These are phyloP conservation scores for Corvus moneduloides DNA, from an alignment of 2,113 vertebrate genomes.

Conservation along the genomic window DNA sequence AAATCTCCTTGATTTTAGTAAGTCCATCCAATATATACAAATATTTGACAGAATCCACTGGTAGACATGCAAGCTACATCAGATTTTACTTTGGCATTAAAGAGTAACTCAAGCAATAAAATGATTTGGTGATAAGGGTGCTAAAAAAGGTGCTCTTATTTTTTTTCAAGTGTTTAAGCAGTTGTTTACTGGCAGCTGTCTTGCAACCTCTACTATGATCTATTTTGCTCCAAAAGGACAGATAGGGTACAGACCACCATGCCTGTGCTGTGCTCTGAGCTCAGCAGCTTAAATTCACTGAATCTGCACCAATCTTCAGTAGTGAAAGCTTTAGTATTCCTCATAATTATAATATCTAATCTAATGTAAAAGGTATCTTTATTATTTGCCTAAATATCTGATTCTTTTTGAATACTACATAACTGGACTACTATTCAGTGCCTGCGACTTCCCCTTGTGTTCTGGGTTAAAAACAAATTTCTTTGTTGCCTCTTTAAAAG, in stretches of 20 bases:
- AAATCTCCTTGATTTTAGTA: background rate
- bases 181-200: background rate
- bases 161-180: background rate
- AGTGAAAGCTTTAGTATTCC: background rate
- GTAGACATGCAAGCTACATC: background rate
- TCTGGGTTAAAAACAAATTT: background rate
- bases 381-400: background rate
- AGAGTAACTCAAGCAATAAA: background rate
- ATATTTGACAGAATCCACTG: background rate
- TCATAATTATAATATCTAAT: background rate
- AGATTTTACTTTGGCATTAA: background rate
- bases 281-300: background rate
- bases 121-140: background rate
- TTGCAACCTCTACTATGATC: background rate
- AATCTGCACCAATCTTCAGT: background rate
- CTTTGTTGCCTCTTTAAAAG: background rate
- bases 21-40: background rate
- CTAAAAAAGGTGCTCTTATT: background rate
- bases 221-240: background rate
- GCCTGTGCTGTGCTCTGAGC: background rate
- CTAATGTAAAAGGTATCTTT: background rate
- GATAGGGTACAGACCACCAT: background rate
- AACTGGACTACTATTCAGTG: background rate
- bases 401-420: background rate
- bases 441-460: background rate